A percentile compares a stretch with the other conserved stretches of the same genome.
These are phyloP conservation scores for Phalanger gymnotis DNA, from an alignment of 2,797 vertebrate genomes.

Conservation along the genomic window DNA sequence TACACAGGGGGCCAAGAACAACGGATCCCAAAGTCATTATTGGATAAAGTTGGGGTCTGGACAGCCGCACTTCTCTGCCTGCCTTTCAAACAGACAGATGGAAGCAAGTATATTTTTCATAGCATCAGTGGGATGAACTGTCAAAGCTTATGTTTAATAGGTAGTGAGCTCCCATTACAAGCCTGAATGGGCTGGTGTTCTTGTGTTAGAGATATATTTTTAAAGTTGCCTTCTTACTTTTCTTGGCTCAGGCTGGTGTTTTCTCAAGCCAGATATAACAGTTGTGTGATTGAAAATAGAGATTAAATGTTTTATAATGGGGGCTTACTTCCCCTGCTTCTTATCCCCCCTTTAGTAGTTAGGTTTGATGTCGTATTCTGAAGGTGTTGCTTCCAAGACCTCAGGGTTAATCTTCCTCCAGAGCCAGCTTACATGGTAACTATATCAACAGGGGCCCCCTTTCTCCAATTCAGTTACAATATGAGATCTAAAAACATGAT, in stretches of 20 bases:
- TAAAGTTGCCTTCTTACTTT: constrained; percentile 3
- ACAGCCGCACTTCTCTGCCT: fast-evolving
- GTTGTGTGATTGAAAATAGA: constrained; percentile 27
- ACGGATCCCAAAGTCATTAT: constrained; percentile 22
- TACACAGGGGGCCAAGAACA: constrained; percentile 23
- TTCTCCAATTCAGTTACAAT: not conserved
- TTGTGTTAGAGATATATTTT: constrained; percentile 12
- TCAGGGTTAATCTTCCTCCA: not conserved
- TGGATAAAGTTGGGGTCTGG: constrained; percentile 1
- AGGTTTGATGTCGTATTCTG: not conserved
- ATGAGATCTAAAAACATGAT: not conserved
- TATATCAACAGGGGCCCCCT: not conserved
- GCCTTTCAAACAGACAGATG: not conserved
- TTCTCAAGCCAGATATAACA: constrained; percentile 50
- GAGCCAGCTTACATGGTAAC: not conserved
- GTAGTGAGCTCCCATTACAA: not conserved
- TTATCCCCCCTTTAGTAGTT: constrained; percentile 1
- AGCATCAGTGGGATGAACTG: not conserved
- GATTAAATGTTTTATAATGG: constrained; percentile 44
- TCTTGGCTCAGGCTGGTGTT: not conserved
- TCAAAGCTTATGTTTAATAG: not conserved
- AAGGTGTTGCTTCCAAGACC: not conserved
- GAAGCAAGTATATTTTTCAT: not conserved
- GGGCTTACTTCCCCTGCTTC: constrained; percentile 19
- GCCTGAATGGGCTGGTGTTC: constrained; percentile 6